These are phyloP conservation scores for Papilio demoleus DNA, from an alignment of 2,888 invertebrate genomes.

Conservation along the genomic window DNA sequence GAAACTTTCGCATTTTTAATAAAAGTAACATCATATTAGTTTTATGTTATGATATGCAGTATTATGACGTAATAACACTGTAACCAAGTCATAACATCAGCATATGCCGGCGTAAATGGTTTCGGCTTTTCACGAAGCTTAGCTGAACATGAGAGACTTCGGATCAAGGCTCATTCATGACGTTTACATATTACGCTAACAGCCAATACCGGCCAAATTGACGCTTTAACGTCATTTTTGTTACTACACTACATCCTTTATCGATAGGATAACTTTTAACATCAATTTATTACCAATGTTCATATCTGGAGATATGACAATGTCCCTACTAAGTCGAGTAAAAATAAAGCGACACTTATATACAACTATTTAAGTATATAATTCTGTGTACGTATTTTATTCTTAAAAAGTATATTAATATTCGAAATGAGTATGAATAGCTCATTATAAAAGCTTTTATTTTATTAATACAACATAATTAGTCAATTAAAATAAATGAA, in stretches of 20 bases:
- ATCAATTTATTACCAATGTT: not conserved
- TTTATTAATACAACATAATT: not conserved
- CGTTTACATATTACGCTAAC: constrained; percentile 33
- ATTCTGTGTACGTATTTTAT: no score
- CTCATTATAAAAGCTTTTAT: no score
- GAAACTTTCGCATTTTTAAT: no score
- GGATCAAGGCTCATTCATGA: constrained; percentile 43
- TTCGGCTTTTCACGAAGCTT: constrained; percentile 50
- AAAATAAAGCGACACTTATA: no score
- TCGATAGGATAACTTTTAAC: not conserved
- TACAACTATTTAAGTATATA: no score
- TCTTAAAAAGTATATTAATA: no score
- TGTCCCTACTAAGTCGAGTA: no score
- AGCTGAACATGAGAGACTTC: constrained; percentile 69
- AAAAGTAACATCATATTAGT: no score
- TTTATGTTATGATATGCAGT: not conserved
- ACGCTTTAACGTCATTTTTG: constrained; percentile 30
- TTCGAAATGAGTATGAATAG: no score
- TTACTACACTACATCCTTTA: constrained; percentile 28
- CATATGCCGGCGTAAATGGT: constrained; percentile 41
- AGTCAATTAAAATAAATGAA: constrained; percentile 16
- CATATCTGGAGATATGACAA: no score
- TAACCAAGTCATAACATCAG: constrained; percentile 29
- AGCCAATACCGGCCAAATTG: constrained; percentile 33
- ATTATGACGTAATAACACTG: constrained; percentile 17